phyloP scores from a whole-genome alignment of 2,888 invertebrate species.

The Antitype chi region DNA sequence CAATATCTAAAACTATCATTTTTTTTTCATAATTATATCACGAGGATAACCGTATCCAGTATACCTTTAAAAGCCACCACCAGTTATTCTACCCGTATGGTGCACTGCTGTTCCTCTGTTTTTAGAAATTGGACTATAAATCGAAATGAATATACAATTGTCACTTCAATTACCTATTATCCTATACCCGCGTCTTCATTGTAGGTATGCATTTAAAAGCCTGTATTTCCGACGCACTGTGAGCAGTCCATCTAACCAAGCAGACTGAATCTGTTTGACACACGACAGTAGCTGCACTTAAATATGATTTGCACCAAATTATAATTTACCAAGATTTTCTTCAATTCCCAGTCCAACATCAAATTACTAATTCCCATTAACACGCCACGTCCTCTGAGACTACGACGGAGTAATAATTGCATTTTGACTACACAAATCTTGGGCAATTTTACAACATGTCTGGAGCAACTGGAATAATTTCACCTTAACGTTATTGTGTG shows the following conservation, averaged over 20 bases:
- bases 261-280: neutral
- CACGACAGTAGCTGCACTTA: neutral
- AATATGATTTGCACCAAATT: neutral
- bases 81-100: neutral
- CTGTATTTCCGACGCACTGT: neutral
- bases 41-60: neutral
- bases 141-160: neutral
- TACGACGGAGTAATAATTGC: conserved; percentile 44
- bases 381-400: neutral
- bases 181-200: neutral
- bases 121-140: neutral
- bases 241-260: neutral
- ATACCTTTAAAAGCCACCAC: neutral
- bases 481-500: conserved; percentile 46
- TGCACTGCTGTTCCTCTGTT: too few relatives aligned
- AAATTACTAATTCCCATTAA: conserved; percentile 34
- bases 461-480: conserved; percentile 56
- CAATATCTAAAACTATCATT: neutral
- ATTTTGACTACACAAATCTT: conserved; percentile 47
- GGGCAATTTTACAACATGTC: conserved; percentile 60
- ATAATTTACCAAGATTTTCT: neutral
- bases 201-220: neutral
- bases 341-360: conserved; percentile 1
- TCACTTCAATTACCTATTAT: neutral
- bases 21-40: neutral